Conservation (phyloP, 2,888 invertebrate species). For the Auanema freiburgensis region DNA sequence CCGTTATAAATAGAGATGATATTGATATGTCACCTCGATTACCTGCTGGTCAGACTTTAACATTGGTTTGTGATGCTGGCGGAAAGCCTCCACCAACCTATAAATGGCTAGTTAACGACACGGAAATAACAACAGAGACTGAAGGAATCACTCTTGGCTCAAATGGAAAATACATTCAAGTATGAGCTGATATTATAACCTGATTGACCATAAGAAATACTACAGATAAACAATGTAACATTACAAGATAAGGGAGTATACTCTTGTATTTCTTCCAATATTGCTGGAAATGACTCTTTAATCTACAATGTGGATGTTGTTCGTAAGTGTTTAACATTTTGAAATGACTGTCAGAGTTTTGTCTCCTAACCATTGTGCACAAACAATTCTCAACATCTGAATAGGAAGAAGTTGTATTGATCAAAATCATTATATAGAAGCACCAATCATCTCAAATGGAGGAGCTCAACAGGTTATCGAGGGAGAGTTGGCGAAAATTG, state of each 20-base stretch:
- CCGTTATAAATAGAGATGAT: conserved; percentile 62
- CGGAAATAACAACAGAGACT: conserved; percentile 15
- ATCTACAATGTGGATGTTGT: conserved; percentile 59
- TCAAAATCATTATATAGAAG: conserved; percentile 40
- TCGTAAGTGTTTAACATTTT: conserved; percentile 44
- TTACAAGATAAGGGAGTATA: conserved; percentile 65
- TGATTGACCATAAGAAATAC: conserved; percentile 14
- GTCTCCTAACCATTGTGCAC: not conserved
- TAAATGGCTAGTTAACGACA: conserved; percentile 66
- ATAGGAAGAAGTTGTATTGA: not conserved
- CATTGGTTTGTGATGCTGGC: conserved; percentile 69
- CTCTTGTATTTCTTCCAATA: conserved; percentile 65
- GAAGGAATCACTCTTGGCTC: conserved; percentile 43
- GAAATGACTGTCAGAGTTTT: not conserved
- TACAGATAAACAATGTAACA: conserved; percentile 55
- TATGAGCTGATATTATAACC: conserved; percentile 9
- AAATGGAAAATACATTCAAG: conserved; percentile 43
- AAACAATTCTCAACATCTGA: not conserved
- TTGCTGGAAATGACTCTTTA: conserved; percentile 65
- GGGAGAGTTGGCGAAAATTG: conserved; percentile 56
- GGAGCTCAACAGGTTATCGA: conserved; percentile 61
- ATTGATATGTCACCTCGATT: conserved; percentile 62
- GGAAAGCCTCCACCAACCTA: conserved; percentile 70
- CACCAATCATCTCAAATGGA: conserved; percentile 55
- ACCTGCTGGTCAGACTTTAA: conserved; percentile 70